phyloP scores from a whole-genome alignment of 1,140 invertebrate genomes.

The Cecropterus lyciades region DNA sequence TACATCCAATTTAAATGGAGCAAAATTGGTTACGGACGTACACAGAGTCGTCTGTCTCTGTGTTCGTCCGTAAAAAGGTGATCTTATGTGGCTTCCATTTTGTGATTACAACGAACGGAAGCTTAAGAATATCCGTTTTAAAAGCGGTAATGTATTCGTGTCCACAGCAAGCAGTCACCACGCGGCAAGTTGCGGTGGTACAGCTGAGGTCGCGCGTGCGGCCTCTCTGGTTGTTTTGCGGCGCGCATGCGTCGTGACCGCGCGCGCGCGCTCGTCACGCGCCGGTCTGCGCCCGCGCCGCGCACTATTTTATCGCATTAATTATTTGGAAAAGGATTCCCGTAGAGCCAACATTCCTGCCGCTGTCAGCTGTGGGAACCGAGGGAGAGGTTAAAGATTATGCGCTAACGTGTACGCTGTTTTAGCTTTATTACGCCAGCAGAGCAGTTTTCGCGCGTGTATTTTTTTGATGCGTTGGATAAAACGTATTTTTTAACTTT shows the following conservation, averaged over 20 bases:
- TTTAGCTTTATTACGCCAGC: constrained; percentile 27
- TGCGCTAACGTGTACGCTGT: constrained; percentile 29
- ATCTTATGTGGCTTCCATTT: no score
- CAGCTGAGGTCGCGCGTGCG: constrained; percentile 70
- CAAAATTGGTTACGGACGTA: no score
- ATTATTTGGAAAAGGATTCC: constrained; percentile 81
- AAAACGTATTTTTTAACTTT: background rate
- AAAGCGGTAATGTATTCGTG: constrained; percentile 52
- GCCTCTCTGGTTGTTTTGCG: constrained; percentile 62
- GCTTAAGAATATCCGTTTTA: no score
- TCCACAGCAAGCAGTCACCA: background rate
- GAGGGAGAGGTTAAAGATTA: constrained; percentile 42
- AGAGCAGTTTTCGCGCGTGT: constrained; percentile 22
- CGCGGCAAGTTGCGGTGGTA: constrained; percentile 26
- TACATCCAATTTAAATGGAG: no score
- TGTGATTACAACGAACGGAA: no score
- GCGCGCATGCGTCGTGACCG: constrained; percentile 77
- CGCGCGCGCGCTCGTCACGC: constrained; percentile 77
- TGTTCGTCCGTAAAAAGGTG: no score
- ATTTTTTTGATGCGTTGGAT: constrained; percentile 11
- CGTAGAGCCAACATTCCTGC: constrained; percentile 66
- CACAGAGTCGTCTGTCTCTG: no score
- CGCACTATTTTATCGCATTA: constrained; percentile 83
- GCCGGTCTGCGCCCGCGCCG: constrained; percentile 55
- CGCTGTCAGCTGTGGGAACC: constrained; percentile 72